phyloP scores from a whole-genome alignment of 1,140 invertebrate genomes.

The Dryas iulia region DNA sequence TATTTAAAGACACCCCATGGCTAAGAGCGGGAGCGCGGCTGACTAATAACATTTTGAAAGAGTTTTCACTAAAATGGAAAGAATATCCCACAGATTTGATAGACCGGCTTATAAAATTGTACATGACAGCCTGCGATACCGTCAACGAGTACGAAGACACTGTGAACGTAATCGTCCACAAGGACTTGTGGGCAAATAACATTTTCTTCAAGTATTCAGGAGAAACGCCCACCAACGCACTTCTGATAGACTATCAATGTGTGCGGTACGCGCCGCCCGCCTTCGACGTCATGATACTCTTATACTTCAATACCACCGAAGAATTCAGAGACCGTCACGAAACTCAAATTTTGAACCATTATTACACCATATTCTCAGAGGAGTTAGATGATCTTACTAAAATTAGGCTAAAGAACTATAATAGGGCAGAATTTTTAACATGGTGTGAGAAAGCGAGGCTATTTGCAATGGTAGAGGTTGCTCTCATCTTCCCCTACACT shows the following conservation, averaged over 20 bases:
- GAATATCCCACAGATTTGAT: constrained; percentile 41
- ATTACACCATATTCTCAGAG: constrained; percentile 57
- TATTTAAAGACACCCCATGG: constrained; percentile 49
- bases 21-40: constrained; percentile 49
- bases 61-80: constrained; percentile 46
- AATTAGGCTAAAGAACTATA: constrained; percentile 43
- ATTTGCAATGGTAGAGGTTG: constrained; percentile 46
- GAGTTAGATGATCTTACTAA: constrained; percentile 44
- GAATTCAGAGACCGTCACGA: constrained; percentile 57
- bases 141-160: constrained; percentile 46
- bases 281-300: constrained; percentile 66
- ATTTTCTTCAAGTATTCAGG: constrained; percentile 73
- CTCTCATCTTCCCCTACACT: constrained; percentile 49
- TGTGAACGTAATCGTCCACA: constrained; percentile 74
- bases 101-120: constrained; percentile 33
- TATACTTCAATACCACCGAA: constrained; percentile 64
- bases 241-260: constrained; percentile 74
- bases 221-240: constrained; percentile 48
- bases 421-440: constrained; percentile 36
- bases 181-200: constrained; percentile 79
- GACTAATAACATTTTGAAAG: constrained; percentile 42
- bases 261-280: constrained; percentile 68
- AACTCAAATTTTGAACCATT: constrained; percentile 48
- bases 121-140: constrained; percentile 44
- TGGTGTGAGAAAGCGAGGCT: constrained; percentile 50